phyloP scores from a whole-genome alignment of 2,888 invertebrate species.

The Acrobasis suavella region DNA sequence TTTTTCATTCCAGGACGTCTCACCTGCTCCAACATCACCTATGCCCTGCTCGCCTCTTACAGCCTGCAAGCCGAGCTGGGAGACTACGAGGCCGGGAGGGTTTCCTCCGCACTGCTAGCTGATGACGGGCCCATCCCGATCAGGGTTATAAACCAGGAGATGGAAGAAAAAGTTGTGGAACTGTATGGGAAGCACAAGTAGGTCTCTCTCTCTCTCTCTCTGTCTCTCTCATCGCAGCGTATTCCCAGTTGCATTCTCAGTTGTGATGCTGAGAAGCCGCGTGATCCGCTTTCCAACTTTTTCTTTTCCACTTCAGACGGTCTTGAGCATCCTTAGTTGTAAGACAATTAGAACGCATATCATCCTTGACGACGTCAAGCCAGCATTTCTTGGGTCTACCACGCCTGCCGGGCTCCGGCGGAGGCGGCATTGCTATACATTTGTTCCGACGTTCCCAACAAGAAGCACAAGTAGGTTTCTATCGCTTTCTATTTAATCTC shows the following conservation, averaged over 20 bases:
- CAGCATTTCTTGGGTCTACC: no score
- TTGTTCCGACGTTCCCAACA: no score
- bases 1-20: slow-evolving; percentile 84
- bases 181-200: slow-evolving; percentile 96
- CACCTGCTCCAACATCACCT: slow-evolving; percentile 97
- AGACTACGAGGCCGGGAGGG: slow-evolving; percentile 90
- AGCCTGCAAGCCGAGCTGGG: slow-evolving; percentile 97
- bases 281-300: no score
- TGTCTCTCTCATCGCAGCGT: no score
- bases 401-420: no score
- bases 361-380: no score
- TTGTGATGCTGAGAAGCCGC: no score
- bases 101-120: slow-evolving; percentile 88
- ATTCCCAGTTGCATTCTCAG: no score
- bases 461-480: slow-evolving; percentile 89
- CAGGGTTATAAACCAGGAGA: slow-evolving; percentile 88
- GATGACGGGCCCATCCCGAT: slow-evolving; percentile 94
- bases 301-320: no score
- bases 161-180: slow-evolving; percentile 95
- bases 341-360: no score
- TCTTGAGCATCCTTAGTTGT: no score
- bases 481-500: background rate
- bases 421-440: no score
- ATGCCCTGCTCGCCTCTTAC: slow-evolving; percentile 95
- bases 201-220: slow-evolving; percentile 21